Conservation (phyloP, 2,113 vertebrate species). For the Ia io region DNA sequence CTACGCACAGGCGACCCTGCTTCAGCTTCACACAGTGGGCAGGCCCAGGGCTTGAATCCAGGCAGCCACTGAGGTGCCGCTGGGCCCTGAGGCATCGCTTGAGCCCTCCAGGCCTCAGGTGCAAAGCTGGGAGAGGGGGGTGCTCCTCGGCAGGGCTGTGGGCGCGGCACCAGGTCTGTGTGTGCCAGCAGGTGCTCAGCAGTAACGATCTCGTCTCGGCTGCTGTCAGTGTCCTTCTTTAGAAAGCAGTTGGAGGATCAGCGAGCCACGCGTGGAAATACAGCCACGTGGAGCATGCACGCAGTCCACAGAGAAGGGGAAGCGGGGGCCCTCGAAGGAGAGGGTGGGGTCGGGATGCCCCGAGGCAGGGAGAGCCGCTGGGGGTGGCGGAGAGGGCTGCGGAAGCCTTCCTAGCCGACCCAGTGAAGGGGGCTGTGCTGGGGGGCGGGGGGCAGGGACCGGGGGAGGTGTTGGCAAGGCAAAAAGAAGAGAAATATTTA, state of each 20-base stretch:
- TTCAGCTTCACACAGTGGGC: not conserved
- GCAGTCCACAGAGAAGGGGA: not conserved
- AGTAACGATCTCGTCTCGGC: fast-evolving
- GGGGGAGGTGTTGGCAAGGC: conserved; percentile 66
- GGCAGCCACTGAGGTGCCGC: fast-evolving
- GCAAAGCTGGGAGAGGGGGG: not conserved
- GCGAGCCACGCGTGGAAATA: not conserved
- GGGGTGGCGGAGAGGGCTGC: not conserved
- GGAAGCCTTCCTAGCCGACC: conserved; percentile 40
- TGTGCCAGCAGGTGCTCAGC: not conserved
- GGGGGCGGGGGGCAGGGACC: not conserved
- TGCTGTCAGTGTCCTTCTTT: not conserved
- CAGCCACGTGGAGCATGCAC: fast-evolving
- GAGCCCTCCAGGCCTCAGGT: not conserved
- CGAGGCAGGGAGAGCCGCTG: not conserved
- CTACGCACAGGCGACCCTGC: not conserved
- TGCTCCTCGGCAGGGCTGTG: not conserved
- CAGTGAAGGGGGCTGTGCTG: conserved; percentile 62
- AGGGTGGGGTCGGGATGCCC: fast-evolving
- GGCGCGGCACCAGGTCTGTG: not conserved
- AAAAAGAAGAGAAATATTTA: conserved; percentile 78
- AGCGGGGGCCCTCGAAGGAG: fast-evolving
- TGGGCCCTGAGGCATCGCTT: not conserved
- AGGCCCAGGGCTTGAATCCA: not conserved
- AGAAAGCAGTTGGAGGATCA: not conserved